Evolutionary conservation across 2,888 invertebrate genomes (phyloP), one percentile per base, ranked within the genome.

Genomic region (Heterodera filipjevi): DNA sequence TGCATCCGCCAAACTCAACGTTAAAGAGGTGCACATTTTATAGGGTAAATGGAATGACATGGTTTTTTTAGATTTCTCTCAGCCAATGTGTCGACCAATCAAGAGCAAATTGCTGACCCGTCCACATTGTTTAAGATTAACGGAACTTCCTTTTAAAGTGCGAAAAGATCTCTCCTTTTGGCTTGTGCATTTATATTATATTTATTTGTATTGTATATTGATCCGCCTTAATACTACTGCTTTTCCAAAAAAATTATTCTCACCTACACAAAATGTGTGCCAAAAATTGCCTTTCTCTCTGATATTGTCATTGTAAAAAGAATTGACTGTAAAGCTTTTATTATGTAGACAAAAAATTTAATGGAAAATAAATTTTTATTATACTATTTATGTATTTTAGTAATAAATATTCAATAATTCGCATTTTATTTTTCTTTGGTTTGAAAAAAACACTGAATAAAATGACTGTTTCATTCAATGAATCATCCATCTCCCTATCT

Each of bases 81-180:
- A 33, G 44, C 35, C 68, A 80, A 2, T 83, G 83, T 30, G 39
- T 83, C 35, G 82, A 79, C 32, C 84, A 83, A 44, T 49, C 53
- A 80, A 83, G 66, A 80, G 76, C 77, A 84, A 83, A 75, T 73
- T 83, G 68, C 83, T 30, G 83, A 83, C 66, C 84, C 84, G 19
- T 80, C 84, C 33, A 83, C 81, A 68, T 59, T 83, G 44, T 71
- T 84, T 59, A 70, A 81, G 19, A 82, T 82, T 27, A 46, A 64
- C 22, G 77, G 46, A 32, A 66, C 59, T 30, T 39, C 49, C 0
- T 32, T 75, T 59, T 75, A 75, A 59, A n/a, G 27, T 27, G 5
- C 27, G 12, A 59, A 59, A 59, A 10, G 59, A 59, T 59, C 59
- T 59, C 59, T 53, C 10, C 39, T 10, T 2, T 3, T 3, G 6